Conservation (phyloP, 2,113 vertebrate genomes). For the Megaleporinus macrocephalus region DNA sequence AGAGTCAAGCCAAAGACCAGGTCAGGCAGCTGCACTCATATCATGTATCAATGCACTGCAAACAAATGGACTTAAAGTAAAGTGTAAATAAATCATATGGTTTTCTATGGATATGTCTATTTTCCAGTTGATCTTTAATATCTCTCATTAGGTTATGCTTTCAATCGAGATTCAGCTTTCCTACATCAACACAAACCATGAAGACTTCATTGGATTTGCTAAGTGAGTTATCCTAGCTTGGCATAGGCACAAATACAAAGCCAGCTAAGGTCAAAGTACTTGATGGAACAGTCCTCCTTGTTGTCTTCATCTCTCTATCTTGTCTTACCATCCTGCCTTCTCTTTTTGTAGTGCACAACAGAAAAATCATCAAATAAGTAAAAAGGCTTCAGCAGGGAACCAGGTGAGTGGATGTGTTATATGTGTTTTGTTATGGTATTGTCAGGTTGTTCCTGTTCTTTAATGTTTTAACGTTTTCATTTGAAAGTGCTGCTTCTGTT, state of each 20-base stretch:
- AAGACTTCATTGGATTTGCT: constrained; percentile 93
- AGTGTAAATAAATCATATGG: too few relatives aligned
- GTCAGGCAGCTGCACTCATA: constrained; percentile 65
- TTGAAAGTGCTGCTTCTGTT: neutral
- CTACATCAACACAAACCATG: constrained; percentile 95
- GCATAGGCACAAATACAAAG: neutral
- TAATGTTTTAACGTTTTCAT: constrained; percentile 6
- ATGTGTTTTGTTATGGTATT: neutral
- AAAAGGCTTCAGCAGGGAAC: constrained; percentile 83
- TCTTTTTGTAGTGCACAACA: constrained; percentile 79
- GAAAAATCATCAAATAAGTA: constrained; percentile 81
- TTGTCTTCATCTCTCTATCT: neutral
- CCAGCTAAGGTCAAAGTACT: neutral
- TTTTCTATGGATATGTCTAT: too few relatives aligned
- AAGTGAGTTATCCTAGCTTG: constrained; percentile 78
- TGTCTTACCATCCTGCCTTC: neutral
- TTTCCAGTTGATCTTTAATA: neutral
- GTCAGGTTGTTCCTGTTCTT: neutral
- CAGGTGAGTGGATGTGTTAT: constrained; percentile 78
- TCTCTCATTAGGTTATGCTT: constrained; percentile 80
- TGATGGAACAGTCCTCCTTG: neutral
- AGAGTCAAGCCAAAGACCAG: constrained; percentile 91
- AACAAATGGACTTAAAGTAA: neutral
- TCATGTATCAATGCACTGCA: neutral
- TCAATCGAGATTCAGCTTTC: constrained; percentile 92